Percentiles rank a stretch among this genome's conserved stretches.
These are phyloP conservation scores for Eledone cirrhosa DNA, from an alignment of 2,888 invertebrate species.

Conservation along the genomic window DNA sequence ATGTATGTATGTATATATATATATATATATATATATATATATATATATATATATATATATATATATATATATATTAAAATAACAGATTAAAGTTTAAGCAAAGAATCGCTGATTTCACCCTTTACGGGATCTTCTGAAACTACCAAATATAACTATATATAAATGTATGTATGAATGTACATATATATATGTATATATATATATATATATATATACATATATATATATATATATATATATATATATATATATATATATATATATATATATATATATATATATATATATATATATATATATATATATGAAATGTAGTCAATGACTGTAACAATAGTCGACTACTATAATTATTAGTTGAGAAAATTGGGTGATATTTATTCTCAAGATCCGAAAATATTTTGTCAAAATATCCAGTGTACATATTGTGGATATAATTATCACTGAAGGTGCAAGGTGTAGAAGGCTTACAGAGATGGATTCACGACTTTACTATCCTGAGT, in stretches of 20 bases:
- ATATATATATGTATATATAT: background rate
- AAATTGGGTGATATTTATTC: too few species aligned
- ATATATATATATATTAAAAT: background rate
- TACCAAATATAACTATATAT: background rate
- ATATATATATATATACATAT: background rate
- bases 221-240: background rate
- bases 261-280: background rate
- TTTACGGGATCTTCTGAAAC: too few species aligned
- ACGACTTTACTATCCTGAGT: too few species aligned
- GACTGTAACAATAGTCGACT: background rate
- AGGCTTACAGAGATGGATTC: too few species aligned
- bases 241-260: constrained; percentile 6
- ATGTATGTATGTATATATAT: background rate
- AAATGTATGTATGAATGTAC: background rate
- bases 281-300: background rate
- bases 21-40: background rate
- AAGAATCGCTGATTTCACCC: too few species aligned
- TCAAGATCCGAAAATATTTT: too few species aligned
- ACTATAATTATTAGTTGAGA: background rate
- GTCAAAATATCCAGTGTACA: too few species aligned
- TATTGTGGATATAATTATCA: too few species aligned
- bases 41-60: background rate
- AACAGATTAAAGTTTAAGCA: too few species aligned
- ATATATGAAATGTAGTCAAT: background rate
- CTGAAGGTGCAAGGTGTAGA: too few species aligned